These are phyloP conservation scores for Xerus inauris DNA, from an alignment of 2,113 vertebrate species.

Conservation along the genomic window DNA sequence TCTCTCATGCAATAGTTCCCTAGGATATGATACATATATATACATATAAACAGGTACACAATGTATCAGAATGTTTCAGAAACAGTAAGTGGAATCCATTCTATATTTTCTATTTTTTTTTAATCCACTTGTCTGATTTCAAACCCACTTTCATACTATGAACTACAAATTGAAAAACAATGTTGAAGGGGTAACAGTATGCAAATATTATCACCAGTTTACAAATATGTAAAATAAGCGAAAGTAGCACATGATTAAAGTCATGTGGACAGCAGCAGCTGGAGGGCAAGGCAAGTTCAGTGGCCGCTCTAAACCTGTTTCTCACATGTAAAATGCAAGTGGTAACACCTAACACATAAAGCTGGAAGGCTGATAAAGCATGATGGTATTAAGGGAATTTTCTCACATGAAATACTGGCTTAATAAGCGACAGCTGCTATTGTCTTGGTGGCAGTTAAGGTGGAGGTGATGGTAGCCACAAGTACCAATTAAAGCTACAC, in stretches of 20 bases:
- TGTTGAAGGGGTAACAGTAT: background rate
- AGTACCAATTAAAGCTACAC: background rate
- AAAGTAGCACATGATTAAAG: background rate
- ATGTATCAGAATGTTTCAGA: background rate
- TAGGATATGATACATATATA: background rate
- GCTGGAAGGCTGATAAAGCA: background rate
- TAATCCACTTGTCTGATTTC: background rate
- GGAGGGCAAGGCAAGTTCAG: background rate
- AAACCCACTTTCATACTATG: background rate
- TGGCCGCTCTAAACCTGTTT: background rate
- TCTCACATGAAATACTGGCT: constrained; percentile 1
- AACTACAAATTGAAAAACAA: constrained; percentile 35
- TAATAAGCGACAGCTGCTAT: background rate
- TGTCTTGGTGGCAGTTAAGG: background rate
- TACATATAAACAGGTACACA: background rate
- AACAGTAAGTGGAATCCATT: background rate
- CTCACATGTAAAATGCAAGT: background rate
- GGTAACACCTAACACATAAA: background rate
- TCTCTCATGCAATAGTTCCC: background rate
- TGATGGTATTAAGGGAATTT: background rate
- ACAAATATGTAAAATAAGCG: background rate
- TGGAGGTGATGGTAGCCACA: background rate
- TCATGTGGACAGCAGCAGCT: background rate
- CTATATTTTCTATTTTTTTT: background rate
- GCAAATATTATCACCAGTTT: background rate